These are phyloP conservation scores for Tarsius wallacei DNA, from an alignment of 2,797 vertebrate species.

Conservation along the genomic window DNA sequence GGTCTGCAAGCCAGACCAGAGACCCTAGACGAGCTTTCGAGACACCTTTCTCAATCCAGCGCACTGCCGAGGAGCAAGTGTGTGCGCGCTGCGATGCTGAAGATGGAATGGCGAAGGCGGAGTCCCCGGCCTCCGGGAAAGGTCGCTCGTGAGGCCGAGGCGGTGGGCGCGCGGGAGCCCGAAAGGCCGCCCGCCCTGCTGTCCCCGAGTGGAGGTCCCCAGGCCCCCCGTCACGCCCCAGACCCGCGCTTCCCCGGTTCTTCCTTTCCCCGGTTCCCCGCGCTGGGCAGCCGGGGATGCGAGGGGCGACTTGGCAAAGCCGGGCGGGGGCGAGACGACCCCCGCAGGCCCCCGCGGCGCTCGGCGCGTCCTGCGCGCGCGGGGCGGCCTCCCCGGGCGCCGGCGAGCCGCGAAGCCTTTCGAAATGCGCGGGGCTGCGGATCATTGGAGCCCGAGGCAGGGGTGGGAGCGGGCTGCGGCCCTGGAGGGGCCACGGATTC, in stretches of 20 bases:
- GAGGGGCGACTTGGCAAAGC: not conserved
- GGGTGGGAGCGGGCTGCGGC: conserved; percentile 79
- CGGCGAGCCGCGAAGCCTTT: conserved; percentile 77
- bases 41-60: not conserved
- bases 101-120: conserved; percentile 76
- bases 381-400: not conserved
- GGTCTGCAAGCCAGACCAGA: not conserved
- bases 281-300: not conserved
- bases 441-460: conserved; percentile 82
- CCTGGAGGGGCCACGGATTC: conserved; percentile 62
- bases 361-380: not conserved
- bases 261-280: not conserved
- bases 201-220: not conserved
- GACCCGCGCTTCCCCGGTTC: not conserved
- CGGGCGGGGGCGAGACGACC: not conserved
- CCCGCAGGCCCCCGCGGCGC: not conserved
- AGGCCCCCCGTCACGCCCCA: not conserved
- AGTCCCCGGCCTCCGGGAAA: not conserved
- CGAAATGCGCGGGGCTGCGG: conserved; percentile 87
- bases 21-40: not conserved
- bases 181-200: not conserved
- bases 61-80: not conserved
- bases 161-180: conserved; percentile 53
- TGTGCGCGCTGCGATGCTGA: not conserved
- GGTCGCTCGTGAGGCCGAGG: conserved; percentile 12